Conservation (phyloP, 1,140 invertebrate genomes). For the Zaprionus africanus region DNA sequence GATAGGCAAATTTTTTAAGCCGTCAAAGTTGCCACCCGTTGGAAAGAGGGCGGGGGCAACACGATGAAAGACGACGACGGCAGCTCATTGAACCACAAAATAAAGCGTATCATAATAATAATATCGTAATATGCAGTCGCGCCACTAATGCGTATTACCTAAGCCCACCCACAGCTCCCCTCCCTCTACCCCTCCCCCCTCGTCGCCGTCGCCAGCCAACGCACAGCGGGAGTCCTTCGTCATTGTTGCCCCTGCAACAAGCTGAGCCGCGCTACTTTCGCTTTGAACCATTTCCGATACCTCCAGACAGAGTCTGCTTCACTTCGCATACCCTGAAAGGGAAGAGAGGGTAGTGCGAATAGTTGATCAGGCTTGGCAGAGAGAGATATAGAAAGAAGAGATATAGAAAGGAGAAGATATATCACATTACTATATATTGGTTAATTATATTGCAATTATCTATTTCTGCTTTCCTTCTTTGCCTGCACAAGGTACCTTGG, state of each 20-base stretch:
- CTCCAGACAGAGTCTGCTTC: constrained; percentile 38
- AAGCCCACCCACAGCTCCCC: constrained; percentile 59
- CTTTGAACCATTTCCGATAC: constrained; percentile 63
- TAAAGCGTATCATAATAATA: constrained; percentile 84
- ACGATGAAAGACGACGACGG: constrained; percentile 41
- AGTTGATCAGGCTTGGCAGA: not conserved
- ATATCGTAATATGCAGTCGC: constrained; percentile 81
- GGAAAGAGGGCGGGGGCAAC: not conserved
- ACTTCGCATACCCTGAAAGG: constrained; percentile 26
- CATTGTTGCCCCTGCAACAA: constrained; percentile 26
- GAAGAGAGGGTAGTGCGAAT: not conserved
- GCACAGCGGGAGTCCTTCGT: constrained; percentile 48
- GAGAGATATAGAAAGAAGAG: too few species aligned
- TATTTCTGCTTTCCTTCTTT: too few species aligned
- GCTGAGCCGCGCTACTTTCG: constrained; percentile 37
- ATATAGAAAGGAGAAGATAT: too few species aligned
- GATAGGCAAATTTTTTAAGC: constrained; percentile 72
- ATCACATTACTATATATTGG: too few species aligned
- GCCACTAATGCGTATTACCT: constrained; percentile 81
- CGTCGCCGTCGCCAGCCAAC: constrained; percentile 9
- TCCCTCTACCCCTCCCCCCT: not conserved
- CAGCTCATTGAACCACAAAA: constrained; percentile 82
- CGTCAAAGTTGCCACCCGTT: constrained; percentile 72
- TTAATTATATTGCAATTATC: too few species aligned
- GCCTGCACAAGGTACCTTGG: too few species aligned